Evolutionary conservation across 1,140 invertebrate species (phyloP), one percentile per base, ranked within the genome.

Genomic region (Brachionus calyciflorus): DNA sequence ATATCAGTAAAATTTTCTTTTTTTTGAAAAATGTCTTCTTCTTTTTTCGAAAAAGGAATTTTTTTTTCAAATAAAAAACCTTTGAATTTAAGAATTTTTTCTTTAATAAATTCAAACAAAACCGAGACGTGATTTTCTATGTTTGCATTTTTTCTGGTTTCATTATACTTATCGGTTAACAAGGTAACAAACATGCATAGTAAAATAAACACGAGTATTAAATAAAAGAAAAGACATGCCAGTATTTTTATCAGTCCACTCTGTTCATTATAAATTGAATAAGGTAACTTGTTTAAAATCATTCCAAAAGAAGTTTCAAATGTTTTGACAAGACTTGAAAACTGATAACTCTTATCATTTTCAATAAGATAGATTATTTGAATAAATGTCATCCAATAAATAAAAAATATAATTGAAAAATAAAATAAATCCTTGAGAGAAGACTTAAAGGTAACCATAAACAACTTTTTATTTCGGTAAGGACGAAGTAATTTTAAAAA

Each of bases 401-500:
- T 12, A 9, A 57, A 7, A 24, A 76, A 76, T 21, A 76, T 41
- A 24, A 60, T 9, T 5, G 30, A 53, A 41, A 76, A 76, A 17
- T 41, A 19, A 2, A 44, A n/a, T 12, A 76, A 28, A 3, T 76
- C 49, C 10, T 0, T 41, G 0, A 76, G n/a, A 40, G 51, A 24
- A 44, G 19, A 28, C 40, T 14, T 37, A 5, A 76, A 30, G 12
- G 51, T 76, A 1, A 19, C 6, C 21, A 28, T 49, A 12, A 76
- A 60, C 19, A 44, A 26, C 24, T n/a, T 48, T n/a, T 57, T 76
- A 12, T 28, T 41, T 30, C 57, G 57, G 17, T 63, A 57, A 46
- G 57, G 44, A 41, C 73, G 41, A 5, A 76, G 37, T 19, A 76
- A 28, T 48, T 60, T 76, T 12, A 76, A 12, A 49, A 76, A 76